phyloP scores from a whole-genome alignment of 2,113 vertebrate species.

The Ictidomys tridecemlineatus region DNA sequence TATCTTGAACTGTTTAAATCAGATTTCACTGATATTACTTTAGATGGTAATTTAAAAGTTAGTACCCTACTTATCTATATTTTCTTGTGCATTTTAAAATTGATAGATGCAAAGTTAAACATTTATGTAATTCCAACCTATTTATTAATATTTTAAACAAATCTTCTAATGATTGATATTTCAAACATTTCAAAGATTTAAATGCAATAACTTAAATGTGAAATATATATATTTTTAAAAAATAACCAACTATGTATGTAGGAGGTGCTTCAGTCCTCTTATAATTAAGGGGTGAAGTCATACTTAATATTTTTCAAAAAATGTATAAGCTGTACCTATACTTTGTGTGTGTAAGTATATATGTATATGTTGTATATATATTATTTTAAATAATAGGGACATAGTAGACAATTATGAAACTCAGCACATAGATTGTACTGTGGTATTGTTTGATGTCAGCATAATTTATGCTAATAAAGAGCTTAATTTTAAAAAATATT shows the following conservation, averaged over 20 bases:
- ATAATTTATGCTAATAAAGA: conserved; percentile 58
- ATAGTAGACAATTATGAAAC: conserved; percentile 17
- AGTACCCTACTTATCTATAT: conserved; percentile 19
- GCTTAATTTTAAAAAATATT: conserved; percentile 53
- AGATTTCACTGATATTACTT: conserved; percentile 46
- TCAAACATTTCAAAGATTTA: conserved; percentile 25
- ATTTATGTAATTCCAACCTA: conserved; percentile 5
- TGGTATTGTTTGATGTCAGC: conserved; percentile 50
- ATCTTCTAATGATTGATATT: background rate
- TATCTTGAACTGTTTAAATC: background rate
- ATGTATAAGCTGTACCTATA: background rate
- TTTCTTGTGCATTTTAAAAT: conserved; percentile 34
- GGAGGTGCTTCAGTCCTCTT: background rate
- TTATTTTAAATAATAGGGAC: conserved; percentile 20
- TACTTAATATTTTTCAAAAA: conserved; percentile 44
- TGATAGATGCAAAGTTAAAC: conserved; percentile 32
- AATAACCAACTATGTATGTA: background rate
- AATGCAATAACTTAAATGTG: conserved; percentile 38
- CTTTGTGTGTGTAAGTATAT: background rate
- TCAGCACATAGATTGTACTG: background rate
- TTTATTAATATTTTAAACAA: conserved; percentile 34
- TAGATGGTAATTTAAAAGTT: conserved; percentile 52
- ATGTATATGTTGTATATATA: background rate
- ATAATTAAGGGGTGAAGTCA: background rate
- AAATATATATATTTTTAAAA: conserved; percentile 34